Evolutionary conservation across 2,113 vertebrate genomes (phyloP).

Genomic region (Lophochroa leadbeateri): DNA sequence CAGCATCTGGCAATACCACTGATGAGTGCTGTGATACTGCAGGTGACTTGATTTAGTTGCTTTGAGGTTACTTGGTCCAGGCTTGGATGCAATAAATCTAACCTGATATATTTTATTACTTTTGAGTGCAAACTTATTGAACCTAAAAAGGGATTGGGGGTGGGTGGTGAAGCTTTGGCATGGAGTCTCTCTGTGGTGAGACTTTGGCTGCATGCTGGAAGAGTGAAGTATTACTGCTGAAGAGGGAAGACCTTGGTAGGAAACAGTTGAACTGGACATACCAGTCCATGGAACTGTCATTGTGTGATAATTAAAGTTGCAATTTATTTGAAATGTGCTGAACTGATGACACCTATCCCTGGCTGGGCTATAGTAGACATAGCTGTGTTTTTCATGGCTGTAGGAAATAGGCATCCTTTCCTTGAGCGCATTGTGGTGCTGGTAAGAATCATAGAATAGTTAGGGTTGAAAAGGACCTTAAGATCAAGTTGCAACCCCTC

Average conservation of each 20-base stretch:
- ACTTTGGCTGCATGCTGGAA: background rate
- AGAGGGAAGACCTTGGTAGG: background rate
- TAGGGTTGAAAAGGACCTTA: background rate
- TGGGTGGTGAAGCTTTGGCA: background rate
- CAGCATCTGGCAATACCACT: background rate
- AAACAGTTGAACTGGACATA: background rate
- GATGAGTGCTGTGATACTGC: background rate
- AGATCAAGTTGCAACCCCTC: background rate
- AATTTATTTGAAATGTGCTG: background rate
- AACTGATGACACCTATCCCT: background rate
- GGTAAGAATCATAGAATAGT: background rate
- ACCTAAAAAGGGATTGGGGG: background rate
- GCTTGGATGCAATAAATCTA: background rate
- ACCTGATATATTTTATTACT: background rate
- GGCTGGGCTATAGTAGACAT: background rate
- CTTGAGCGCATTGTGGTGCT: rapidly evolving
- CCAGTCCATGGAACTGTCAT: background rate
- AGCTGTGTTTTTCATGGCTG: background rate
- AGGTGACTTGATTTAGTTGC: background rate
- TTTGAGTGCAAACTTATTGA: background rate
- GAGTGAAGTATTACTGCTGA: background rate
- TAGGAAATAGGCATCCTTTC: background rate
- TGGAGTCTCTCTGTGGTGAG: background rate
- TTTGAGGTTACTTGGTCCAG: background rate
- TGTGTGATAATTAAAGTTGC: background rate